Base-by-base conservation (phyloP, 2,797 vertebrate species). In the Acipenser transmontanus region DNA sequence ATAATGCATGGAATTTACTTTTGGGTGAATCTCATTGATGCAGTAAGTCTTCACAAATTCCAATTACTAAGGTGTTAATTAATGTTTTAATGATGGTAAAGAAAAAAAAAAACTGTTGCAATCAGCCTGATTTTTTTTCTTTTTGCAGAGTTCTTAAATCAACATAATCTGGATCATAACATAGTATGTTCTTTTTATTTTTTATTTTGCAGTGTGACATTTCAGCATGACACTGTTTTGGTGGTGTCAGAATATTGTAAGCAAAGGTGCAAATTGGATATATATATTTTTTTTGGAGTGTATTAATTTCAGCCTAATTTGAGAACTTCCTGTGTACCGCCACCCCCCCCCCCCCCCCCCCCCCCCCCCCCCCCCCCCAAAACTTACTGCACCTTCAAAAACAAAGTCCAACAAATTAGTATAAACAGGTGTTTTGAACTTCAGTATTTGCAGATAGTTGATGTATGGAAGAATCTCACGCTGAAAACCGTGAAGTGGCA, bases 11-110 rank as follows among this genome's bases (percentile, higher is more conserved):
- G 67, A 6, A 61, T 64, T 12, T 68, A 59, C 70, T 59, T 0
- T 59, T 73, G 61, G 12, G 69, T 9, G 2, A 63, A 10, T 20
- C 67, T 47, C 1, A 66, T 56, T n/a, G 1, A 54, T 64, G 49
- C 59, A 10, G 20, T 7, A 50, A n/a, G 60, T 66, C 60, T 72
- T 65, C 7, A 52, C 71, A 67, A 59, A 64, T 50, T 70, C 50
- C 61, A 65, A 8, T 72, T 64, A 65, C 51, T 5, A 8, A 12
- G 57, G 68, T 61, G 7, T 63, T 63, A 71, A 67, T 65, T 64
- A 68, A 67, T 63, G 49, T 74, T 69, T 63, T 59, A 62, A 68
- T 74, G 72, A 68, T 57, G 60, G 67, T 1, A 14, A 62, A 51
- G 20, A 8, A 50, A 5, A 11, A 66, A 63, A 64, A 8, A 66